These are phyloP conservation scores for Drosophila mercatorum DNA, from an alignment of 2,888 invertebrate genomes.

Conservation along the genomic window DNA sequence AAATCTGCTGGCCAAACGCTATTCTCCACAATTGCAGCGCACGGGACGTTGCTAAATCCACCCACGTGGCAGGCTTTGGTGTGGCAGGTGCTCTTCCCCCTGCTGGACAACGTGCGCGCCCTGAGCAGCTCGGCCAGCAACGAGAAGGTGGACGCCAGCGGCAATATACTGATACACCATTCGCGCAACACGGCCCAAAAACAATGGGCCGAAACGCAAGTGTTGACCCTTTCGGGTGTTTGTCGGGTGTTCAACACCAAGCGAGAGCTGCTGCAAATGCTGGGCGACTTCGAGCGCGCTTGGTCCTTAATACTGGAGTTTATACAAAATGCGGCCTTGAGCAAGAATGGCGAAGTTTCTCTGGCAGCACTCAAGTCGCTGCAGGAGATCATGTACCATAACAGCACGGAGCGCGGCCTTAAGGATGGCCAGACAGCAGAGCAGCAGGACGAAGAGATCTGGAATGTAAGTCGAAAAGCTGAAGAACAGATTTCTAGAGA, in stretches of 20 bases:
- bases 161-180: conserved; percentile 98
- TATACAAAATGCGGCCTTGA: conserved; percentile 95
- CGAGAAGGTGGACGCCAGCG: conserved; percentile 93
- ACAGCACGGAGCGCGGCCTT: conserved; percentile 79
- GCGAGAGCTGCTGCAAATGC: conserved; percentile 91
- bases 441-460: conserved; percentile 87
- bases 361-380: conserved; percentile 98
- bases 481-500: background rate
- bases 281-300: conserved; percentile 96
- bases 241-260: conserved; percentile 97
- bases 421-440: conserved; percentile 79
- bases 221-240: conserved; percentile 94
- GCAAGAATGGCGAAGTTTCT: conserved; percentile 97
- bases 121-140: conserved; percentile 88
- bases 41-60: conserved; percentile 93
- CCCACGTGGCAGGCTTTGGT: conserved; percentile 97
- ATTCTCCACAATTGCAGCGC: conserved; percentile 98
- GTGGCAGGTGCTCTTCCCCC: conserved; percentile 97
- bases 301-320: conserved; percentile 97
- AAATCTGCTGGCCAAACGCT: conserved; percentile 99
- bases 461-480: conserved; percentile 86
- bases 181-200: conserved; percentile 99
- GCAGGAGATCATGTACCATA: conserved; percentile 95
- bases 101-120: conserved; percentile 94
- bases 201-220: conserved; percentile 99